Conservation (phyloP, 2,113 vertebrate species). For the Stictonetta naevosa region DNA sequence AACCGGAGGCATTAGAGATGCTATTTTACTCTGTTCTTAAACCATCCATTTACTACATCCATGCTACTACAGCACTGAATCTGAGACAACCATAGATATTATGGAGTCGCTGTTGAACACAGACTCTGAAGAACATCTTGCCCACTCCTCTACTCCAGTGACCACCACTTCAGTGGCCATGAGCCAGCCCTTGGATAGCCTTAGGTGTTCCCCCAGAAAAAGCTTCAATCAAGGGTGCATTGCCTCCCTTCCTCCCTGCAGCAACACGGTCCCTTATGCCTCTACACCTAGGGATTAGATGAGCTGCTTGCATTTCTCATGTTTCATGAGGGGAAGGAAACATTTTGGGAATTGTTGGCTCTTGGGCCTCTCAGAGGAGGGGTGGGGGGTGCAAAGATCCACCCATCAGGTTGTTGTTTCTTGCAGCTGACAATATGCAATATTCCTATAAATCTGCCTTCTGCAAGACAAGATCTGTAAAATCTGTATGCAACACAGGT, state of each 20-base stretch:
- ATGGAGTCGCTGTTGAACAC: fast-evolving
- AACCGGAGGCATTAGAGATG: not conserved
- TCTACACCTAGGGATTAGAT: not conserved
- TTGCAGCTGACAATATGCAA: not conserved
- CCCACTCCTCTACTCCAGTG: not conserved
- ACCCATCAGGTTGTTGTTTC: not conserved
- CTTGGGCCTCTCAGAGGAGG: not conserved
- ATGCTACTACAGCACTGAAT: not conserved
- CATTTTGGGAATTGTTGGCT: not conserved
- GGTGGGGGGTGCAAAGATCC: not conserved
- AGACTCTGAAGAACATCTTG: not conserved
- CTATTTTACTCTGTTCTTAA: not conserved
- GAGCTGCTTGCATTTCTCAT: not conserved
- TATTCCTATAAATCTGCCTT: not conserved
- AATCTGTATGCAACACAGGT: not conserved
- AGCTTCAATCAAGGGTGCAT: fast-evolving
- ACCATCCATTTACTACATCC: not conserved
- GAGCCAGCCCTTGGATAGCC: not conserved
- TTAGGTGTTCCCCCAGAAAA: not conserved
- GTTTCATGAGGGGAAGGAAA: not conserved
- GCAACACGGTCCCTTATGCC: not conserved
- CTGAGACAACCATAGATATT: not conserved
- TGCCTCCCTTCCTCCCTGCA: not conserved
- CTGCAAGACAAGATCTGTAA: not conserved
- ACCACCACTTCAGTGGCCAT: not conserved